phyloP scores from a whole-genome alignment of 1,140 invertebrate species.

The Hycleus phaleratus region DNA sequence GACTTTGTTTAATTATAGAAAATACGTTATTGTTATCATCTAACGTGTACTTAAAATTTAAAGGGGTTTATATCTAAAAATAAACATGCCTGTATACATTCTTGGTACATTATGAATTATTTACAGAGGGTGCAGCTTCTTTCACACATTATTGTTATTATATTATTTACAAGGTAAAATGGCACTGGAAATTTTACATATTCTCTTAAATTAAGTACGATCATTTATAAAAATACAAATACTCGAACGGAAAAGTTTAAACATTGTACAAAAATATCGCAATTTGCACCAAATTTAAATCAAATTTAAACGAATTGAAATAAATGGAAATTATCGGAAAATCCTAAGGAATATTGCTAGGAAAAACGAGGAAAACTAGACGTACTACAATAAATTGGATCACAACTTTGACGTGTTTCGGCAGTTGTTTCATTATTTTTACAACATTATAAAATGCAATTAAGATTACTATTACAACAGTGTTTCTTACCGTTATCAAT shows the following conservation, averaged over 20 bases:
- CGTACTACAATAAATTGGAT: conserved; percentile 17
- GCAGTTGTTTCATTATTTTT: conserved; percentile 13
- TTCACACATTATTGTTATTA: too few relatives aligned
- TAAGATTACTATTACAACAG: conserved; percentile 16
- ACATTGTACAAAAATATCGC: too few relatives aligned
- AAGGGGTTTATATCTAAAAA: conserved; percentile 23
- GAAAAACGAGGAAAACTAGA: too few relatives aligned
- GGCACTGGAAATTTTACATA: conserved; percentile 21
- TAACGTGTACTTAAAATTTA: conserved; percentile 10
- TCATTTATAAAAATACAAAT: conserved; percentile 15
- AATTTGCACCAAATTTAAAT: too few relatives aligned
- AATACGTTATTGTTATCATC: conserved; percentile 20
- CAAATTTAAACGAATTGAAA: too few relatives aligned
- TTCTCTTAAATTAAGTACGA: conserved; percentile 8
- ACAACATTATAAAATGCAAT: conserved; percentile 12
- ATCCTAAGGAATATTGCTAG: too few relatives aligned
- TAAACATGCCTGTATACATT: conserved; percentile 28
- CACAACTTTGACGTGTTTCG: conserved; percentile 30
- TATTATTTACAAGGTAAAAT: conserved; percentile 22
- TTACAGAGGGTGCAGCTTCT: conserved; percentile 7
- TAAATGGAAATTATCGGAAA: too few relatives aligned
- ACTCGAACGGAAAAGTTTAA: too few relatives aligned
- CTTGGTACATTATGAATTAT: conserved; percentile 26
- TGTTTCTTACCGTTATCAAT: conserved; percentile 6
- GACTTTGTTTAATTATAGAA: conserved; percentile 12